Evolutionary conservation across 2,888 invertebrate species (phyloP).

Genomic region (Slavum lentiscoides): DNA sequence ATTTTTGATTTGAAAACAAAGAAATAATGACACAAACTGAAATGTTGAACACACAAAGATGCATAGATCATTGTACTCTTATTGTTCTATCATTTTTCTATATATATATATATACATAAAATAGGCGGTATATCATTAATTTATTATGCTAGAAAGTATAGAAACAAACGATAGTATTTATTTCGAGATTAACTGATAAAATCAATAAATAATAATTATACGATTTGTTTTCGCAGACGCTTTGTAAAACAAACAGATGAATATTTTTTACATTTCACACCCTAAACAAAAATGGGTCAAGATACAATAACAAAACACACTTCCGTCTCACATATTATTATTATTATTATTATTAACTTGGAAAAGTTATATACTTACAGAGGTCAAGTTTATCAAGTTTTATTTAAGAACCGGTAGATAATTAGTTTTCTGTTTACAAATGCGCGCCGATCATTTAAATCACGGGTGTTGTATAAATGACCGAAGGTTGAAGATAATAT

Average conservation of each 20-base stretch:
- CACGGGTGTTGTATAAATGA: conserved; percentile 14
- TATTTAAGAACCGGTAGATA: conserved; percentile 29
- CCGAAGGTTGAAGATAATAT: conserved; percentile 46
- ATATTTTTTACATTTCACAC: neutral
- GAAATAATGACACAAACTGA: too few relatives aligned
- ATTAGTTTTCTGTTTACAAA: conserved; percentile 43
- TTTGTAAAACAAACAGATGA: neutral
- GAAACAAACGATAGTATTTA: too few relatives aligned
- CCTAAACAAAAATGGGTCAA: conserved; percentile 14
- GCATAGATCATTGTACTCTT: too few relatives aligned
- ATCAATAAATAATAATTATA: neutral
- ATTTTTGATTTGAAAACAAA: neutral
- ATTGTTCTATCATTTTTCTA: too few relatives aligned
- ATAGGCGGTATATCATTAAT: too few relatives aligned
- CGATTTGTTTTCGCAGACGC: neutral
- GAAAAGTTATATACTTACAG: conserved; percentile 4
- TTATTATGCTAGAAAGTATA: too few relatives aligned
- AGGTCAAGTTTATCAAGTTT: conserved; percentile 45
- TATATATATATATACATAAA: too few relatives aligned
- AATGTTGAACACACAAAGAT: too few relatives aligned
- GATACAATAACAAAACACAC: conserved; percentile 11
- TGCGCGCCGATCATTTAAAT: conserved; percentile 27
- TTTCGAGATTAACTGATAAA: neutral
- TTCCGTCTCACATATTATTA: neutral
- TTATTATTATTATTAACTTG: neutral